phyloP scores from a whole-genome alignment of 2,113 vertebrate genomes.

The Tragelaphus scriptus region DNA sequence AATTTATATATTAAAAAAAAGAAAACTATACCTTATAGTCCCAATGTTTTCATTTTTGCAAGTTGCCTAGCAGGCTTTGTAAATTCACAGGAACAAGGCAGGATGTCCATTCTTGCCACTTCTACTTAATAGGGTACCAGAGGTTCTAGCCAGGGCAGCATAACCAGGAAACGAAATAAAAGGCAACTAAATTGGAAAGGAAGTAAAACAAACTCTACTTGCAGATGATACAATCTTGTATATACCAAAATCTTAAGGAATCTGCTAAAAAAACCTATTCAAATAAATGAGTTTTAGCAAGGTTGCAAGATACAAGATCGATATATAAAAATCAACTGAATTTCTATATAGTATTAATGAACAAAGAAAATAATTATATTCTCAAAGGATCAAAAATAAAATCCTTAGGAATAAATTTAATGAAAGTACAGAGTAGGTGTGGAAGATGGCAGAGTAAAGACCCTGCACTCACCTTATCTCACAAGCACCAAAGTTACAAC shows the following conservation, averaged over 20 bases:
- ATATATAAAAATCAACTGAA: not conserved
- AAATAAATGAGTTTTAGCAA: not conserved
- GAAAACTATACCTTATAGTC: not conserved
- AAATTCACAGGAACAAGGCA: not conserved
- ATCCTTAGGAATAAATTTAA: not conserved
- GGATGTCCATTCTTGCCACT: not conserved
- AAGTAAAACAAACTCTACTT: not conserved
- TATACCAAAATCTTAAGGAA: not conserved
- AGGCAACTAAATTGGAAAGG: not conserved
- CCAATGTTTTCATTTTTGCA: not conserved
- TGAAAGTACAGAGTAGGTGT: not conserved
- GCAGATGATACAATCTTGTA: not conserved
- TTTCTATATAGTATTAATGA: not conserved
- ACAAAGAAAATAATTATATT: not conserved
- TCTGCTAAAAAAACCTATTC: not conserved
- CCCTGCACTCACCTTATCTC: not conserved
- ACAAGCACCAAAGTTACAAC: not conserved
- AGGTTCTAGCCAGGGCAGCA: not conserved
- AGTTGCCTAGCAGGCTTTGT: not conserved
- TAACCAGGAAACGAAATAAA: not conserved
- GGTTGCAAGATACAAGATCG: not conserved
- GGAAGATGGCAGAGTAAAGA: not conserved
- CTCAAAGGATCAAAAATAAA: not conserved
- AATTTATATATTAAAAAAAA: not conserved
- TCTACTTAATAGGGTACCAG: not conserved